These are phyloP conservation scores for Silurus asotus DNA, from an alignment of 2,113 vertebrate genomes.

Conservation along the genomic window DNA sequence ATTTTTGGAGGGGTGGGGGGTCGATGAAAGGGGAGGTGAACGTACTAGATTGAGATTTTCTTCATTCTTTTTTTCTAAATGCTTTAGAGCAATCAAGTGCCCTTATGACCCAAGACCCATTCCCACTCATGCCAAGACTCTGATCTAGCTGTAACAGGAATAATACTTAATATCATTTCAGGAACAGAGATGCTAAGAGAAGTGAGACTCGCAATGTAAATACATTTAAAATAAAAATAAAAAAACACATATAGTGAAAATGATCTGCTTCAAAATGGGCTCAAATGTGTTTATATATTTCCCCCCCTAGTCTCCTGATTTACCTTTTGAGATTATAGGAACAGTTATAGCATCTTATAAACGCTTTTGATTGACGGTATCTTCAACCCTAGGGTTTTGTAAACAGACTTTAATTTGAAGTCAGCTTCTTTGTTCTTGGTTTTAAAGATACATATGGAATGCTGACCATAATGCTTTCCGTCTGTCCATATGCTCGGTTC, in stretches of 20 bases:
- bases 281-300: too few relatives aligned
- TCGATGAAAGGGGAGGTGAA: conserved; percentile 46
- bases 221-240: neutral
- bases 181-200: neutral
- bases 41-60: conserved; percentile 48
- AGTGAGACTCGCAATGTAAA: neutral
- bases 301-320: neutral
- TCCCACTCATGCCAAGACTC: neutral
- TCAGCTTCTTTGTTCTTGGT: conserved; percentile 11
- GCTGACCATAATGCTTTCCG: conserved; percentile 9
- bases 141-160: neutral
- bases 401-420: neutral
- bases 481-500: conserved; percentile 28
- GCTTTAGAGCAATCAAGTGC: conserved; percentile 57
- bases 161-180: neutral
- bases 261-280: neutral
- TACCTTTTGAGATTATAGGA: neutral
- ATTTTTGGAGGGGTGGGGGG: conserved; percentile 14
- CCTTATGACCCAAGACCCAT: conserved; percentile 45
- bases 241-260: neutral
- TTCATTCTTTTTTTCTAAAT: conserved; percentile 29
- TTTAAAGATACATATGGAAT: conserved; percentile 33
- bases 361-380: conserved; percentile 10
- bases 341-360: neutral
- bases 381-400: neutral